These are phyloP conservation scores for Halocynthia aurantium DNA, from an alignment of 23 tunicate genomes.

Conservation along the genomic window DNA sequence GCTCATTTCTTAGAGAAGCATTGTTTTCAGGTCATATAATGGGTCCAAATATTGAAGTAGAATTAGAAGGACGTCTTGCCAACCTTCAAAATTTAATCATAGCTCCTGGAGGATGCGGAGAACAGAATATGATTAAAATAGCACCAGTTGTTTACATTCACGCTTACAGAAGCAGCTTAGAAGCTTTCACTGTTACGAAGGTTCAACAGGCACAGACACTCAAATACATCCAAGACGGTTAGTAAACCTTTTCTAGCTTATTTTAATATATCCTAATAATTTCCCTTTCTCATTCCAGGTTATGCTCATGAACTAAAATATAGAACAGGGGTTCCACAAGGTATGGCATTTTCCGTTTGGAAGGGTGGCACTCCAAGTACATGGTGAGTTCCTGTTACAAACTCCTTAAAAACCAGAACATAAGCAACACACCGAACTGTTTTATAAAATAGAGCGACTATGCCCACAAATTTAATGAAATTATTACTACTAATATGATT, in stretches of 20 bases:
- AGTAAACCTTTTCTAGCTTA: background rate
- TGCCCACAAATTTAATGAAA: too few relatives aligned
- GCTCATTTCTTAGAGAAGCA: too few relatives aligned
- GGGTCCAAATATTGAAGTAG: conserved; percentile 8
- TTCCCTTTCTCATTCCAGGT: background rate
- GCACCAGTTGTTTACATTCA: background rate
- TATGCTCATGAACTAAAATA: background rate
- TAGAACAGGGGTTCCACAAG: background rate
- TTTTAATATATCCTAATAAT: background rate
- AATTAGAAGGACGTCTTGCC: background rate
- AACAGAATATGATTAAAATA: conserved; percentile 4
- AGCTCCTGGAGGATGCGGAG: background rate
- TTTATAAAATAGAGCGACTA: too few relatives aligned
- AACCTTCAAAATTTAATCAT: background rate
- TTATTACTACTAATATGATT: too few relatives aligned
- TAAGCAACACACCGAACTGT: too few relatives aligned
- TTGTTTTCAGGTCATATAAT: background rate
- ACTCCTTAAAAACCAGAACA: too few relatives aligned
- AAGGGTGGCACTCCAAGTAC: background rate
- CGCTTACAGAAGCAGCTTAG: background rate
- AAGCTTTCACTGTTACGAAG: background rate
- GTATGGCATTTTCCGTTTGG: background rate
- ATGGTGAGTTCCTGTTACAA: background rate
- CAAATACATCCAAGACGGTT: background rate
- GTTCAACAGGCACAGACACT: conserved; percentile 9